phyloP scores from a whole-genome alignment of 2,113 vertebrate species.

The Leucopsar rothschildi region DNA sequence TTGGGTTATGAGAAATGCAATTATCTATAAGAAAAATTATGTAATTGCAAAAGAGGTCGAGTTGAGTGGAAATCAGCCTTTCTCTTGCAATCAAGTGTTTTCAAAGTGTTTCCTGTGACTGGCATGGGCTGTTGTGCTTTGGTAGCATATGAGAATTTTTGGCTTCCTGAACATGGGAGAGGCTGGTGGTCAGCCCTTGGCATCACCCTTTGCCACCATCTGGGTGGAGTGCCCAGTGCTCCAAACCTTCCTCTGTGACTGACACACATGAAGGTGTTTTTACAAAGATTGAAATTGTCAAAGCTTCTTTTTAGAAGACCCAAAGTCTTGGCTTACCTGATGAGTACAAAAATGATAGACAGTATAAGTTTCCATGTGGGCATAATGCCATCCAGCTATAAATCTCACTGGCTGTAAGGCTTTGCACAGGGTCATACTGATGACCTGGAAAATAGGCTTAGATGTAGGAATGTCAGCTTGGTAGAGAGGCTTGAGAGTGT shows the following conservation, averaged over 20 bases:
- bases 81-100: neutral
- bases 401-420: neutral
- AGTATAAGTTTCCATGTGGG: neutral
- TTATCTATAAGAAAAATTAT: neutral
- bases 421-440: neutral
- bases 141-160: neutral
- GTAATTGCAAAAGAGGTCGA: neutral
- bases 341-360: neutral
- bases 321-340: neutral
- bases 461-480: neutral
- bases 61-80: neutral
- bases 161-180: neutral
- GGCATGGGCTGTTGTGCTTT: neutral
- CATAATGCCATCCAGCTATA: neutral
- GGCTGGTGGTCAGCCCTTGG: neutral
- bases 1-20: conserved; percentile 22
- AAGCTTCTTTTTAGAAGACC: neutral
- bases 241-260: neutral
- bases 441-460: conserved; percentile 54
- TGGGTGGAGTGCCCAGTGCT: neutral
- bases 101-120: neutral
- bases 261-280: neutral
- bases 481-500: neutral
- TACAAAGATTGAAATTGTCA: neutral
- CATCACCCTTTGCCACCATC: neutral